phyloP scores from a whole-genome alignment of 2,888 invertebrate genomes.

The Ormyrus rosae region DNA sequence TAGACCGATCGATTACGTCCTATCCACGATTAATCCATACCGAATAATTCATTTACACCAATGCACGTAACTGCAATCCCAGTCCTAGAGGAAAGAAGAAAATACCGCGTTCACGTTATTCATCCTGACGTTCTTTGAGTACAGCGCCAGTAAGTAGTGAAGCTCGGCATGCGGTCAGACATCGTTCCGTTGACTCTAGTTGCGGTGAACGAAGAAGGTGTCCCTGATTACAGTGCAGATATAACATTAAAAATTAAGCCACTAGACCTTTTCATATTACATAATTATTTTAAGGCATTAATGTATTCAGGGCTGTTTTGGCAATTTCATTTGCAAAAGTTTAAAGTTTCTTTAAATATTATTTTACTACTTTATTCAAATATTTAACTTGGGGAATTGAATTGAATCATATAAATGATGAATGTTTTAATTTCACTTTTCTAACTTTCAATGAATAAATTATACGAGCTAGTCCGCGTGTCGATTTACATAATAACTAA shows the following conservation, averaged over 20 bases:
- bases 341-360: too few species aligned
- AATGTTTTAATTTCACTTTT: too few species aligned
- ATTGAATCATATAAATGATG: too few species aligned
- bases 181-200: background rate
- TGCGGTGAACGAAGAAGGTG: background rate
- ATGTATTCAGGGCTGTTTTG: too few species aligned
- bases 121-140: background rate
- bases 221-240: background rate
- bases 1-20: slow-evolving; percentile 34
- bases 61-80: slow-evolving; percentile 6
- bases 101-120: background rate
- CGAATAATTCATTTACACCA: slow-evolving; percentile 34
- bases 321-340: too few species aligned
- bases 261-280: too few species aligned
- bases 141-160: slow-evolving; percentile 3
- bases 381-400: too few species aligned
- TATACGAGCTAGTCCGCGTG: too few species aligned
- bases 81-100: background rate
- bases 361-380: too few species aligned
- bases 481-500: background rate
- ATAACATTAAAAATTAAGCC: too few species aligned
- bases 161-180: slow-evolving; percentile 22
- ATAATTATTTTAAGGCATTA: too few species aligned
- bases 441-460: too few species aligned
- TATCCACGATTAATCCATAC: slow-evolving; percentile 36